Percentiles rank a stretch among this genome's conserved stretches.
phyloP scores from a whole-genome alignment of 2,888 invertebrate genomes.

The Eremobia ochroleuca region DNA sequence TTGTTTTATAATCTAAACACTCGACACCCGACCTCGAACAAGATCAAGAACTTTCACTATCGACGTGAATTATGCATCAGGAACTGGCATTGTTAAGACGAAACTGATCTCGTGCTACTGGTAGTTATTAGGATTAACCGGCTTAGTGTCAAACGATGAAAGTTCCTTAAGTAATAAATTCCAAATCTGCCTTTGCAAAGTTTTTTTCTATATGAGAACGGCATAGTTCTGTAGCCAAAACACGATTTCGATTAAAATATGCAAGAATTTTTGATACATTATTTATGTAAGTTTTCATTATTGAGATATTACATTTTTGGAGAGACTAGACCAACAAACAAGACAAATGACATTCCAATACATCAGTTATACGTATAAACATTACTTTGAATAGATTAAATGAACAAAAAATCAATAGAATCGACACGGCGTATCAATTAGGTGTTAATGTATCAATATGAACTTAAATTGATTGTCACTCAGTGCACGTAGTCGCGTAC shows the following conservation, averaged over 20 bases:
- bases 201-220: conserved; percentile 16
- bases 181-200: conserved; percentile 23
- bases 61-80: conserved; percentile 70
- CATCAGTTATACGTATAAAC: background rate
- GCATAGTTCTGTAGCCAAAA: conserved; percentile 23
- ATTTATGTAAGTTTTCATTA: conserved; percentile 20
- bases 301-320: background rate
- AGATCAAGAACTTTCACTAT: conserved; percentile 82
- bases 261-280: conserved; percentile 31
- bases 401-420: conserved; percentile 11
- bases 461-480: conserved; percentile 67
- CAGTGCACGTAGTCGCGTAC: conserved; percentile 57
- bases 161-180: conserved; percentile 45
- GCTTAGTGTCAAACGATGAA: conserved; percentile 45
- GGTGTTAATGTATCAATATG: conserved; percentile 44
- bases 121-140: conserved; percentile 30
- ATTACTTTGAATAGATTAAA: conserved; percentile 8
- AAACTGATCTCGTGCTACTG: conserved; percentile 51
- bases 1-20: conserved; percentile 58
- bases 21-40: conserved; percentile 62
- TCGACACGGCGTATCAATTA: conserved; percentile 21
- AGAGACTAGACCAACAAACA: conserved; percentile 1
- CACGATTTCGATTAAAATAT: conserved; percentile 31
- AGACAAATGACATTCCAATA: conserved; percentile 25
- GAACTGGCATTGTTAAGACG: conserved; percentile 66